Evolutionary conservation across 2,888 invertebrate genomes (phyloP).

Genomic region (Chrysolina americana): DNA sequence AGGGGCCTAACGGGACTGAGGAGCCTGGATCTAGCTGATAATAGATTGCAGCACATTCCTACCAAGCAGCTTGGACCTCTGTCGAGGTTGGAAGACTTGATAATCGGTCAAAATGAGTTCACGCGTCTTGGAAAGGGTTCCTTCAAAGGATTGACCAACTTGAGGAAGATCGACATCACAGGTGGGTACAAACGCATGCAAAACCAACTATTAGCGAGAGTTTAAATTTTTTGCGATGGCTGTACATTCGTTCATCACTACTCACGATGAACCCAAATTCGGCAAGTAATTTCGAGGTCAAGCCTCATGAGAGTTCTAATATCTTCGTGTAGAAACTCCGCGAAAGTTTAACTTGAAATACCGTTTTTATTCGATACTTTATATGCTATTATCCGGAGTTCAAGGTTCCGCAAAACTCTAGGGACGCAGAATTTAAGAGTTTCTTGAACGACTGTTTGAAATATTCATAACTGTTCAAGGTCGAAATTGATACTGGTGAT

Average conservation of each 20-base stretch:
- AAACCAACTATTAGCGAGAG: too few relatives aligned
- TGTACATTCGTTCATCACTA: neutral
- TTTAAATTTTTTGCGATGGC: too few relatives aligned
- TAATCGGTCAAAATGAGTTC: slow-evolving; percentile 88
- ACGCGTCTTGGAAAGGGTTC: slow-evolving; percentile 79
- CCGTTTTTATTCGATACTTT: slow-evolving; percentile 10
- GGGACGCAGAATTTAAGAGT: neutral
- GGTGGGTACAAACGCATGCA: slow-evolving; percentile 28
- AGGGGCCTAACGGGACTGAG: slow-evolving; percentile 83
- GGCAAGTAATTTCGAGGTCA: neutral
- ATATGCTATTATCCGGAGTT: neutral
- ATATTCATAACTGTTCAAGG: neutral
- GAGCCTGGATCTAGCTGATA: slow-evolving; percentile 85
- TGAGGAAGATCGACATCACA: slow-evolving; percentile 83
- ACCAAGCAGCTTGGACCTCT: slow-evolving; percentile 81
- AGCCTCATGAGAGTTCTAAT: slow-evolving; percentile 1
- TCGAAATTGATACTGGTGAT: neutral
- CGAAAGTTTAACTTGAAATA: neutral
- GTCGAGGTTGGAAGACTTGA: slow-evolving; percentile 83
- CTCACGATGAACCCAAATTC: neutral
- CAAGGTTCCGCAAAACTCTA: neutral
- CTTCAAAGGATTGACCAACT: slow-evolving; percentile 83
- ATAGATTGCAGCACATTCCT: slow-evolving; percentile 82
- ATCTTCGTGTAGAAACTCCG: slow-evolving; percentile 4
- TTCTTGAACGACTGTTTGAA: neutral